A percentile compares a stretch with the other conserved stretches of the same genome.
Evolutionary conservation across 2,797 vertebrate genomes (phyloP).

Genomic region (Diceros bicornis): DNA sequence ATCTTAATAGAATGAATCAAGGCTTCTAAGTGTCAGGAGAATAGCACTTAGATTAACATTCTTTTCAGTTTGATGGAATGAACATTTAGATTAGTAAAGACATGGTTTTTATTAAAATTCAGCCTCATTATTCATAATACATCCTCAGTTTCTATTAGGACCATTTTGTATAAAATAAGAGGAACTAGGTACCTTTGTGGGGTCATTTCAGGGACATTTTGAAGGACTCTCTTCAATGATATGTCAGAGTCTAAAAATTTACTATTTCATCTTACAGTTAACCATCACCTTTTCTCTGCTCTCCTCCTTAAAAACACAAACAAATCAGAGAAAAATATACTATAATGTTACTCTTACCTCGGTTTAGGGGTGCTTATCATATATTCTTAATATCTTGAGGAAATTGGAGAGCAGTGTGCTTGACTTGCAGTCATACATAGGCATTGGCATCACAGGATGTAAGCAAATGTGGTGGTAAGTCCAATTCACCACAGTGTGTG

Average conservation of each 20-base stretch:
- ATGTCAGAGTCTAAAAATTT: background rate
- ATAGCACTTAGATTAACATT: slow-evolving; percentile 77
- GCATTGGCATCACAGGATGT: background rate
- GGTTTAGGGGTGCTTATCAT: background rate
- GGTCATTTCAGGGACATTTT: slow-evolving; percentile 53
- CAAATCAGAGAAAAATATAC: background rate
- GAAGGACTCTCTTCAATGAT: background rate
- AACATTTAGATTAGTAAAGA: slow-evolving; percentile 70
- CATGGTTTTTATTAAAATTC: slow-evolving; percentile 62
- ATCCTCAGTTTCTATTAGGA: background rate
- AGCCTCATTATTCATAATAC: slow-evolving; percentile 60
- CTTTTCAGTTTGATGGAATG: slow-evolving; percentile 83
- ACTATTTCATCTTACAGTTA: background rate
- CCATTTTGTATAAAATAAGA: slow-evolving; percentile 51
- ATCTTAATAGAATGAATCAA: slow-evolving; percentile 77
- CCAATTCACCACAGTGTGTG: background rate
- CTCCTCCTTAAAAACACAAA: background rate
- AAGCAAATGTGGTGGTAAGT: background rate
- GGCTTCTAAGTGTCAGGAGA: slow-evolving; percentile 65
- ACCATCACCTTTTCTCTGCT: background rate
- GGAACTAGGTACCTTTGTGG: background rate
- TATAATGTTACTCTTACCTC: background rate
- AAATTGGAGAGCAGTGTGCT: background rate
- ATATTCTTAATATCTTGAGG: background rate
- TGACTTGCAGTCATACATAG: background rate